Percentiles rank a stretch among this genome's conserved stretches.
Evolutionary conservation across 2,797 vertebrate genomes (phyloP).

Genomic region (Rousettus madagascariensis): DNA sequence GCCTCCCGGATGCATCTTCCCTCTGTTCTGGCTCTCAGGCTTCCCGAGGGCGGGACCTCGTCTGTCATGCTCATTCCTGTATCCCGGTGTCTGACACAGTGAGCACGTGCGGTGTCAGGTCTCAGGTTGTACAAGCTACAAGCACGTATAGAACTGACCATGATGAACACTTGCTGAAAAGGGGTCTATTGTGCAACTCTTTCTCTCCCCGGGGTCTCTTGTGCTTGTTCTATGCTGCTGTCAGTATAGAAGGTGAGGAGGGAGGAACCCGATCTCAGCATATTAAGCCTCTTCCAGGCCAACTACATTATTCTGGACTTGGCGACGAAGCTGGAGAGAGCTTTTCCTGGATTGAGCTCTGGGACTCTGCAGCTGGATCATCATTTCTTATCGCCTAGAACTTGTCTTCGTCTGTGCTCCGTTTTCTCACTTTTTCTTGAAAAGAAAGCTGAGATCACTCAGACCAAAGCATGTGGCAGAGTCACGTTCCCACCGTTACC

Average conservation of each 20-base stretch:
- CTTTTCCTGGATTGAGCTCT: too few species aligned
- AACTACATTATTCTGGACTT: neutral
- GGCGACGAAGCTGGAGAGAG: neutral
- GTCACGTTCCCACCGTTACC: accelerated
- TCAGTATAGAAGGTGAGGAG: neutral
- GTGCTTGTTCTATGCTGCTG: neutral
- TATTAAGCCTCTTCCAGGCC: neutral
- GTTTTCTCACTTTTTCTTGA: neutral
- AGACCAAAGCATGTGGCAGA: neutral
- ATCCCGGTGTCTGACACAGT: neutral
- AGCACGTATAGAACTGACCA: neutral
- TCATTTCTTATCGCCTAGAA: neutral
- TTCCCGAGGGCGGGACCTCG: neutral
- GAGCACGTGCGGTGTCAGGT: neutral
- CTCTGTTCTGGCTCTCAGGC: neutral
- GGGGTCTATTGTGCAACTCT: neutral
- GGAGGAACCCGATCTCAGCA: neutral
- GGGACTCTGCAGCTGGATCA: neutral
- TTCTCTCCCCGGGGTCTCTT: neutral
- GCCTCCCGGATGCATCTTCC: too few species aligned
- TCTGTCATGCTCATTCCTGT: neutral
- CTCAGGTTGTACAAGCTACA: neutral
- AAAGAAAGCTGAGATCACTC: neutral
- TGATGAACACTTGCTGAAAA: neutral
- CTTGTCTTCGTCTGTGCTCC: neutral